Evolutionary conservation across 2,888 invertebrate genomes (phyloP), one percentile per base, ranked within the genome.

Genomic region (Acanthococcus lagerstroemiae): DNA sequence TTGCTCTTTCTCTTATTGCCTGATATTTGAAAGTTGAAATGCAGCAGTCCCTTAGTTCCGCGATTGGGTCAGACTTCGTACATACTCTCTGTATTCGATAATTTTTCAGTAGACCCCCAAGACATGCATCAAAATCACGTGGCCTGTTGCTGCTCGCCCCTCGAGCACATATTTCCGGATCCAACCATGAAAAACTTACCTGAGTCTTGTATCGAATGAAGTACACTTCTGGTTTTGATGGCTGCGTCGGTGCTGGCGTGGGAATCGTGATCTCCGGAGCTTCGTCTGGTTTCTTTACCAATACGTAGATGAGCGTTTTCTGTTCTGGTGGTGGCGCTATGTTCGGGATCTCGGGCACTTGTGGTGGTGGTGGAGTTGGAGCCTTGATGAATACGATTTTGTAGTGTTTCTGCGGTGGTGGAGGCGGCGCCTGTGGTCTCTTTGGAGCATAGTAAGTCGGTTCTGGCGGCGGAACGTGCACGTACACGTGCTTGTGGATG

Each of bases 401-500:
- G 81, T 88, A 89, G 75, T 88, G 88, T 72, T 88, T 88, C 76
- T 88, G 88, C 1, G 88, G 84, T 24, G 84, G 77, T 22, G 76
- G 74, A 0, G 75, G 74, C 1, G 76, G 76, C 2, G 78, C 76
- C 2, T 73, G 70, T 67, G 79, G 83, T 74, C 81, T 85, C 21
- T 87, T 83, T 21, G 84, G 81, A 44, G 83, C 83, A 74, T 85
- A 82, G 73, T 90, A 90, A 27, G 86, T 86, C 2, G 77, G 76
- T 76, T 91, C 90, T 73, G 90, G 90, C 66, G 90, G 91, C 56
- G 91, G 90, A 19, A 91, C 90, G 76, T 91, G 91, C 19, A 92
- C 90, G 78, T 91, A 92, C 15, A 92, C 90, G 75, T 91, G 91
- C 75, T 92, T 92, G 77, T 91, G 91, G 60, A 91, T 84, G 46